Percentiles rank a stretch among this genome's conserved stretches.
phyloP scores from a whole-genome alignment of 1,140 invertebrate species.

The Dufourea novaeangliae region DNA sequence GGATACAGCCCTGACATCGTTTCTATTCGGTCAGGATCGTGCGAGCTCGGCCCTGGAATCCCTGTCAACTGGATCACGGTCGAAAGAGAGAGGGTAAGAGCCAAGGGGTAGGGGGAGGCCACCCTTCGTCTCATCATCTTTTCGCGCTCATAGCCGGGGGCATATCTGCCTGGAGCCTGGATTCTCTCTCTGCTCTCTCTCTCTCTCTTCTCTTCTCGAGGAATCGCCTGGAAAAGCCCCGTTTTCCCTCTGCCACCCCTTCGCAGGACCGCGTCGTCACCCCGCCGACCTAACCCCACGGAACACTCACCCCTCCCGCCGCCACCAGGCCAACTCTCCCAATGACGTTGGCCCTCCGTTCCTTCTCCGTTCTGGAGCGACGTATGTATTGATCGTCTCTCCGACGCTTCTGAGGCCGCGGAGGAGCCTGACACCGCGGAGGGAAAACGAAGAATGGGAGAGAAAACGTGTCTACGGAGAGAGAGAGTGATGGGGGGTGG shows the following conservation, averaged over 20 bases:
- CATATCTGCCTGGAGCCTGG: slow-evolving; percentile 69
- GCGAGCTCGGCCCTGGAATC: slow-evolving; percentile 66
- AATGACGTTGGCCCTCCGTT: slow-evolving; percentile 66
- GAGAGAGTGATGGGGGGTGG: slow-evolving; percentile 34
- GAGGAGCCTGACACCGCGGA: slow-evolving; percentile 61
- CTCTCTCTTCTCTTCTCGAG: slow-evolving; percentile 56
- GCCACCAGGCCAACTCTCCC: slow-evolving; percentile 57
- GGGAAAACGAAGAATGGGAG: slow-evolving; percentile 58
- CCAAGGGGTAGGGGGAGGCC: too few relatives aligned
- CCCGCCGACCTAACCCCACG: slow-evolving; percentile 44
- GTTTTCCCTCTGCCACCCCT: slow-evolving; percentile 58
- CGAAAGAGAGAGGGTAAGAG: slow-evolving; percentile 56
- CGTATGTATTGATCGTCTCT: slow-evolving; percentile 80
- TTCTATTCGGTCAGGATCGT: slow-evolving; percentile 63
- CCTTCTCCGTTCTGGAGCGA: slow-evolving; percentile 73
- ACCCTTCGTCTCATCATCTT: slow-evolving; percentile 80
- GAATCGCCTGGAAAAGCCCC: slow-evolving; percentile 70
- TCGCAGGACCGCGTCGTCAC: slow-evolving; percentile 8
- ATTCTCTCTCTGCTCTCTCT: not conserved
- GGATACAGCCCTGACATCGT: slow-evolving; percentile 57
- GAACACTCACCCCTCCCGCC: slow-evolving; percentile 54
- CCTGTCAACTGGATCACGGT: slow-evolving; percentile 71
- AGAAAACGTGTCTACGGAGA: slow-evolving; percentile 57
- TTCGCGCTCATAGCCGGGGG: slow-evolving; percentile 73
- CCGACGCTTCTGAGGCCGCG: slow-evolving; percentile 69